Base-by-base conservation (phyloP, 2,113 vertebrate genomes). In the Columba janthina region DNA sequence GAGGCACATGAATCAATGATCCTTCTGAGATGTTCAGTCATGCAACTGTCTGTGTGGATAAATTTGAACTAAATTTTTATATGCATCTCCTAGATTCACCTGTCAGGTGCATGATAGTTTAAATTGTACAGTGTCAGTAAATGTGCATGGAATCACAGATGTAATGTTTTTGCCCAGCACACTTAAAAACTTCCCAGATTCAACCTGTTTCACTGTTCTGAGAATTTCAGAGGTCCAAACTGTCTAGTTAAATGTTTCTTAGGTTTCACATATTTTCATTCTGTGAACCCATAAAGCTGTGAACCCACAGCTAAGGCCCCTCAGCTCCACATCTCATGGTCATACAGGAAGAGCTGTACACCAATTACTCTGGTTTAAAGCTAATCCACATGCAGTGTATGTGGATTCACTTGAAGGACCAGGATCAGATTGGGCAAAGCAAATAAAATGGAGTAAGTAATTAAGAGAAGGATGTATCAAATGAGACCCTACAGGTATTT, bases 401-500 rank as follows among this genome's bases (percentile, higher is more conserved):
- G 21, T 12, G 38, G 29, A 48, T 48, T 66, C 56, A 64, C 28
- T 29, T 48, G 85, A 79, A 80, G 40, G 71, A 87, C 54, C 44
- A 36, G 48, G 26, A 61, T 32, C 3, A 4, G 38, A 81, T 9
- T 7, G 54, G 70, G 40, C 24, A 93, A 94, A 72, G 74, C 36
- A 95, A 93, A 88, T 86, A 85, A 80, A 80, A 64, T 28, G 24
- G 34, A 93, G 42, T 6, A 78, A 11, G 0, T 29, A 81, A 97
- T 71, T 71, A 86, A 64, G 44, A 90, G 53, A 75, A 86, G 29
- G 32, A 73, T 44, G 36, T 24, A 84, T 61, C 73, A 78, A 81
- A 75, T 50, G 42, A 91, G 66, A 74, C 48, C 60, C 75, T 85
- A 86, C 34, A 90, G 90, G 61, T 96, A 96, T 95, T 83, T 94